Evolutionary conservation across 2,113 vertebrate species (phyloP).

Genomic region (Saimiri boliviensis): DNA sequence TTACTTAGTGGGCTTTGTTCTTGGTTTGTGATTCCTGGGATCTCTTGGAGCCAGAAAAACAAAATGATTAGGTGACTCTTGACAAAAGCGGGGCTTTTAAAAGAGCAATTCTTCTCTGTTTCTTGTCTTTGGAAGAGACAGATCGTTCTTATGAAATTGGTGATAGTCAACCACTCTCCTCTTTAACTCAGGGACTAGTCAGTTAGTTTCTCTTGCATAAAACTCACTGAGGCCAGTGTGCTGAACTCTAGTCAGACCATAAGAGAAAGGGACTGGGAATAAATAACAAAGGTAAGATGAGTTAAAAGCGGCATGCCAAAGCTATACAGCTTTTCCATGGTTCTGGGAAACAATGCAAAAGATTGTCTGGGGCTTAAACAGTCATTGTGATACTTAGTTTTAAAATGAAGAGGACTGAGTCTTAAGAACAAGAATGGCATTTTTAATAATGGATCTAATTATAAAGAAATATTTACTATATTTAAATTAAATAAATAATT

Average conservation of each 20-base stretch:
- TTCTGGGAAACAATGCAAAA: not conserved
- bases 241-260: not conserved
- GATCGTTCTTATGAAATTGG: not conserved
- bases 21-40: not conserved
- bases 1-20: not conserved
- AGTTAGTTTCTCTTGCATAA: not conserved
- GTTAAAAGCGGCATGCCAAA: not conserved
- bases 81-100: not conserved
- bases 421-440: not conserved
- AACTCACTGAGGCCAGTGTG: no score
- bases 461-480: no score
- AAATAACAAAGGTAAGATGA: no score
- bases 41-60: not conserved
- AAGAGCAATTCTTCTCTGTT: not conserved
- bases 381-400: not conserved
- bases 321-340: not conserved
- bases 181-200: not conserved
- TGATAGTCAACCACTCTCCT: fast-evolving
- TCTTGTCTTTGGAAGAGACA: not conserved
- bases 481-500: no score
- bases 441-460: not conserved
- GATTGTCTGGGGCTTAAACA: not conserved
- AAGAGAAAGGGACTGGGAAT: not conserved
- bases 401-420: not conserved
- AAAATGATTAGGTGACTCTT: not conserved